phyloP scores from a whole-genome alignment of 2,113 vertebrate genomes.

The Labrus mixtus region DNA sequence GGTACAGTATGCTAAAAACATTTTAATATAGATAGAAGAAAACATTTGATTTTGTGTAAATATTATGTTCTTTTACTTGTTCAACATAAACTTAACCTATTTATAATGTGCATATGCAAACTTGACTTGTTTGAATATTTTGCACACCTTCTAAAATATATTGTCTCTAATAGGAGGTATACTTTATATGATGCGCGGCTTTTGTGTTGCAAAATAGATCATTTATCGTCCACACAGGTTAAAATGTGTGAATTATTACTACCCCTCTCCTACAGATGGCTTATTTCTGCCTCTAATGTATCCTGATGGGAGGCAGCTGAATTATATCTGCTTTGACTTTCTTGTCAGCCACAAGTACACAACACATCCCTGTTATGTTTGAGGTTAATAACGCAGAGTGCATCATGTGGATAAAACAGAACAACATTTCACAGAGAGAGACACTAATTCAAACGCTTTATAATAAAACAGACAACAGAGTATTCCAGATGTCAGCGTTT shows the following conservation, averaged over 20 bases:
- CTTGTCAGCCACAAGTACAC: slow-evolving; percentile 52
- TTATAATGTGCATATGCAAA: no score
- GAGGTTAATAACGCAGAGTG: slow-evolving; percentile 54
- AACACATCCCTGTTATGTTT: slow-evolving; percentile 43
- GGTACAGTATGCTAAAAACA: no score
- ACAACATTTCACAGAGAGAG: slow-evolving; percentile 46
- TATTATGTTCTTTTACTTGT: no score
- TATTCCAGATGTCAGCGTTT: slow-evolving; percentile 49
- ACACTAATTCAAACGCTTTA: slow-evolving; percentile 51
- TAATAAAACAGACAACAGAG: slow-evolving; percentile 43
- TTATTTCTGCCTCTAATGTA: slow-evolving; percentile 35
- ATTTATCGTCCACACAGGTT: background rate
- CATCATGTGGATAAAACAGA: slow-evolving; percentile 33
- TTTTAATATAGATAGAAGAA: no score
- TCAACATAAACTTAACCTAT: no score
- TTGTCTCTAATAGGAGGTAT: background rate
- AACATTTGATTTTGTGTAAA: no score
- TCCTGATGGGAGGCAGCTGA: slow-evolving; percentile 16
- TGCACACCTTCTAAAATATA: no score
- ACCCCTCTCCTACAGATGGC: slow-evolving; percentile 6
- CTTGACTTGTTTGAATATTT: no score
- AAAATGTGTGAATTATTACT: slow-evolving; percentile 14
- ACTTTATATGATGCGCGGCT: background rate
- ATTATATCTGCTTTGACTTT: slow-evolving; percentile 57
- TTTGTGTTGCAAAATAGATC: background rate